Evolutionary conservation across 2,113 vertebrate genomes (phyloP), one percentile per base, ranked within the genome.

Genomic region (Silurus glanis): DNA sequence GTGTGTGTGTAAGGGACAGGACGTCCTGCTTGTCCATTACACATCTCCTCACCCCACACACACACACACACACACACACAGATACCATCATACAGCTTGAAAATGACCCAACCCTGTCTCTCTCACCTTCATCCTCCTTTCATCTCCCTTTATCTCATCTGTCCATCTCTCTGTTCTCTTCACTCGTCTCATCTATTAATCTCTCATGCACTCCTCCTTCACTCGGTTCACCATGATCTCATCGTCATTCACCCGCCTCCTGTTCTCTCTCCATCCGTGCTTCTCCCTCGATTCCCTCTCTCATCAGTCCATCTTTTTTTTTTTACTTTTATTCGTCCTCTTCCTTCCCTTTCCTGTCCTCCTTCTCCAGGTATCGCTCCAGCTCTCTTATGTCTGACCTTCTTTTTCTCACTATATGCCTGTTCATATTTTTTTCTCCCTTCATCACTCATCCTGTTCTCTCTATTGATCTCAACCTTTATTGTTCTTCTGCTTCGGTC

Each of bases 101-200:
- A 45, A 80, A 80, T 21, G 16, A 45, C 78, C 78, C 6, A 25
- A 55, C 69, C 64, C 45, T n/a, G 56, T 0, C 78, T 47, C 66
- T 51, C 47, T 28, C 67, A 51, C 21, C 16, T 47, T 51, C 19
- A 0, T 14, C 53, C 58, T 59, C 37, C 47, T 67, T 72, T 69
- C 66, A 47, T 69, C 85, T 74, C 51, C 78, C 53, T 67, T 56
- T n/a, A 76, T 56, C 75, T 56, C 37, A 37, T 37, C 37, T 37
- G 37, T 37, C 37, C 37, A 37, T 37, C 37, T 37, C 37, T 37
- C 37, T 2, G 37, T 37, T 37, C 37, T 37, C 37, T 37, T 37
- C 37, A 37, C 37, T 55, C n/a, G n/a, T 45, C 55, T 80, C 78
- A 37, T 58, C 55, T 10, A 9, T 59, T 61, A 6, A 45, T 47